A percentile compares a stretch with the other conserved stretches of the same genome.
Conservation (phyloP, 1,140 invertebrate species). For the Lordiphosa collinella region DNA sequence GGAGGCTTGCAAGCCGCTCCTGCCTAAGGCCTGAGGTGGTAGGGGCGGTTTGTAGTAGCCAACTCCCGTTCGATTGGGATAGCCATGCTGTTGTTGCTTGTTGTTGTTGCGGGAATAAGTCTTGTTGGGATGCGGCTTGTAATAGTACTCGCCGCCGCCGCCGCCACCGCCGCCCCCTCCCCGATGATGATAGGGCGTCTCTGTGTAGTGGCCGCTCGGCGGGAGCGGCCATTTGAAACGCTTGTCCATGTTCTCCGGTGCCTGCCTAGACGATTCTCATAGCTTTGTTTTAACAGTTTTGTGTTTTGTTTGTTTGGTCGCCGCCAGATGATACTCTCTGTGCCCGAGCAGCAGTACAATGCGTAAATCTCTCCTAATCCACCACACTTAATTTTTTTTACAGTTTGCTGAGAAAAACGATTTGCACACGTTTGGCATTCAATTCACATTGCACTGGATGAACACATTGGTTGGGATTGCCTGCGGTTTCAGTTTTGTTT, state of each 20-base stretch:
- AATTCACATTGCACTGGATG: conserved; percentile 19
- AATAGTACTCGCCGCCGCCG: not conserved
- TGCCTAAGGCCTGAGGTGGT: not conserved
- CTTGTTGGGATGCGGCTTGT: conserved; percentile 19
- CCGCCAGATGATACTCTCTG: not conserved
- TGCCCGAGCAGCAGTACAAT: conserved; percentile 52
- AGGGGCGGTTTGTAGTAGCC: conserved; percentile 31
- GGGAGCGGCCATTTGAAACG: conserved; percentile 43
- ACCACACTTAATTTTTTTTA: conserved; percentile 65
- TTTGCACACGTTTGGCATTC: not conserved
- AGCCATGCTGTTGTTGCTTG: conserved; percentile 21
- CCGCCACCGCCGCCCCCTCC: not conserved
- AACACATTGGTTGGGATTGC: conserved; percentile 10
- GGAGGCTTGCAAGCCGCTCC: conserved; percentile 8
- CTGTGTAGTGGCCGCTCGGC: conserved; percentile 28
- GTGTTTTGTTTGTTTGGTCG: conserved; percentile 52
- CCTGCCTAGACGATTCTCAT: conserved; percentile 35
- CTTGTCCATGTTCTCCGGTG: conserved; percentile 48
- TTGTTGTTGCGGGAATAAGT: conserved; percentile 22
- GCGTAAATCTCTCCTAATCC: conserved; percentile 61
- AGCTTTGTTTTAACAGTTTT: conserved; percentile 27
- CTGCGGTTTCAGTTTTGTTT: too few relatives aligned
- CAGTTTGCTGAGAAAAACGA: conserved; percentile 29
- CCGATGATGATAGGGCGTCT: conserved; percentile 24
- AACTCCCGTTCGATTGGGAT: conserved; percentile 4